phyloP scores from a whole-genome alignment of 2,888 invertebrate genomes.

The Parelbella ahira region DNA sequence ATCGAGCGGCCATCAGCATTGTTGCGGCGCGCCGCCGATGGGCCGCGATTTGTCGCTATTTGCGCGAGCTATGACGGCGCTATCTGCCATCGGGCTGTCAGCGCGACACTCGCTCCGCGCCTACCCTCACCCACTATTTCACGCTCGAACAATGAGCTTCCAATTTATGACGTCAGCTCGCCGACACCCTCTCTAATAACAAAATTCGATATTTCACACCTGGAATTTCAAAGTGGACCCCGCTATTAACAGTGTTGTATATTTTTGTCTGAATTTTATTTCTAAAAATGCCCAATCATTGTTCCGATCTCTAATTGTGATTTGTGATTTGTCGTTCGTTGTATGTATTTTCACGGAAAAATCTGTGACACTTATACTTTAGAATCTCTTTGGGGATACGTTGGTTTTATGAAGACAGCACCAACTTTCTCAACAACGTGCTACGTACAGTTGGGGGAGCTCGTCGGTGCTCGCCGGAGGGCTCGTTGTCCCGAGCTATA shows the following conservation, averaged over 20 bases:
- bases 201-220: conserved; percentile 21
- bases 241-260: conserved; percentile 7
- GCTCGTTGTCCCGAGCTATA: conserved; percentile 46
- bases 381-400: no score
- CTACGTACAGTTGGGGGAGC: no score
- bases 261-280: no score
- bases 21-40: conserved; percentile 31
- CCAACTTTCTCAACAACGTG: no score
- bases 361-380: no score
- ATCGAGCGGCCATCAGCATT: conserved; percentile 55
- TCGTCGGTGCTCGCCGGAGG: conserved; percentile 23
- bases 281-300: no score
- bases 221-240: conserved; percentile 5
- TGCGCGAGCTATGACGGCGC: conserved; percentile 68
- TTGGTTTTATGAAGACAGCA: no score
- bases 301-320: no score
- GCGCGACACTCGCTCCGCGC: conserved; percentile 50
- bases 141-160: conserved; percentile 74
- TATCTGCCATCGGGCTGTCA: conserved; percentile 68
- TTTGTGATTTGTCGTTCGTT: no score
- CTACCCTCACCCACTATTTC: conserved; percentile 58
- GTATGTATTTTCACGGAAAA: no score
- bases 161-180: conserved; percentile 63
- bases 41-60: conserved; percentile 73
- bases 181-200: conserved; percentile 23